Evolutionary conservation across 2,113 vertebrate species (phyloP).

Genomic region (Pao palembangensis): DNA sequence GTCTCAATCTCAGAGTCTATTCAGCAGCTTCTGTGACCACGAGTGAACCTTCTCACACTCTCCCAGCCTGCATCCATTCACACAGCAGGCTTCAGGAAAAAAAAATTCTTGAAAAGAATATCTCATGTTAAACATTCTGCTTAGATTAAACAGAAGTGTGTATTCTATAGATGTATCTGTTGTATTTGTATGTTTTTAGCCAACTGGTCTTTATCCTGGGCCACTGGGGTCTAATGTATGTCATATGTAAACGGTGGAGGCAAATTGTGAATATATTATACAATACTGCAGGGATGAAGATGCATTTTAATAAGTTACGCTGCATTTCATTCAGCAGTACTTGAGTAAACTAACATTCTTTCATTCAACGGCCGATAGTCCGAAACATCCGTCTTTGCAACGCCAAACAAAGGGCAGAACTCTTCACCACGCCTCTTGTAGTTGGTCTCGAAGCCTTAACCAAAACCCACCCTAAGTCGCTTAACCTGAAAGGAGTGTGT

Average conservation of each 20-base stretch:
- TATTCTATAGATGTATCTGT: too few relatives aligned
- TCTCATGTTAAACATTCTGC: too few relatives aligned
- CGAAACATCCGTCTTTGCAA: slow-evolving; percentile 23
- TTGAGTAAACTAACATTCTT: too few relatives aligned
- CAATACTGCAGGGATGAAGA: too few relatives aligned
- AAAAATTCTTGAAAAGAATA: too few relatives aligned
- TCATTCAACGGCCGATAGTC: neutral
- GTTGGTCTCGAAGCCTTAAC: slow-evolving; percentile 24
- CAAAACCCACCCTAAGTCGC: slow-evolving; percentile 32
- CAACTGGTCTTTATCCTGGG: too few relatives aligned
- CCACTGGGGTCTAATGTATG: too few relatives aligned
- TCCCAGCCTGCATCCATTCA: slow-evolving; percentile 28
- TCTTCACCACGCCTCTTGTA: slow-evolving; percentile 11
- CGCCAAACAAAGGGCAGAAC: slow-evolving; percentile 36
- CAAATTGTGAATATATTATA: too few relatives aligned
- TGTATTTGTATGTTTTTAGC: too few relatives aligned
- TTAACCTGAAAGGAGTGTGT: slow-evolving; percentile 55
- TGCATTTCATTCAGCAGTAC: neutral
- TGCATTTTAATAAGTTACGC: neutral
- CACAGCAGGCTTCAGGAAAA: neutral
- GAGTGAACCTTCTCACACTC: slow-evolving; percentile 33
- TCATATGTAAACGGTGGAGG: too few relatives aligned
- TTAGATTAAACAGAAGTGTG: too few relatives aligned
- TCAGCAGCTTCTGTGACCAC: slow-evolving; percentile 33
- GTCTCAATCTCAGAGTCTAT: slow-evolving; percentile 49